Percentiles rank a stretch among this genome's conserved stretches.
Evolutionary conservation across 2,797 vertebrate genomes (phyloP).

Genomic region (Halcyon leucocephala): DNA sequence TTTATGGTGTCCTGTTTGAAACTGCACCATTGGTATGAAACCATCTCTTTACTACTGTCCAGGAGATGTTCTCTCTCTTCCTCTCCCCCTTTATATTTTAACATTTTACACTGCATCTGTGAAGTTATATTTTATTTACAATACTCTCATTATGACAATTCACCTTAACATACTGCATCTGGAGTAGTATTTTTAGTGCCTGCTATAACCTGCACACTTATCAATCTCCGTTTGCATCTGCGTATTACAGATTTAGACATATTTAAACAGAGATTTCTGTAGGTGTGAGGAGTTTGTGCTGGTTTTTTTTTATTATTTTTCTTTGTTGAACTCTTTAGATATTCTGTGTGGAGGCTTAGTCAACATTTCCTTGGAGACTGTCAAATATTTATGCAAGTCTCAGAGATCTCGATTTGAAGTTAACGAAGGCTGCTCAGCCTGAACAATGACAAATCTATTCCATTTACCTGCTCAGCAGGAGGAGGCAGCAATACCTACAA

Average conservation of each 20-base stretch:
- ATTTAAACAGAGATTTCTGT: constrained; percentile 27
- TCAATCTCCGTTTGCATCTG: background rate
- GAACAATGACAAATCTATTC: constrained; percentile 69
- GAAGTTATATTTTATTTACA: background rate
- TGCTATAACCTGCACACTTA: background rate
- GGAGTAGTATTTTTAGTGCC: background rate
- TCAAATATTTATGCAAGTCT: constrained; percentile 72
- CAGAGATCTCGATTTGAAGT: constrained; percentile 71
- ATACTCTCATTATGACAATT: background rate
- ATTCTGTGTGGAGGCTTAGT: constrained; percentile 50
- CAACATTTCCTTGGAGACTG: constrained; percentile 68
- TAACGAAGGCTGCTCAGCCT: constrained; percentile 71
- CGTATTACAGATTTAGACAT: background rate
- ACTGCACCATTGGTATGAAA: background rate
- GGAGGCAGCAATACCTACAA: constrained; percentile 28
- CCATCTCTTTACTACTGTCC: background rate
- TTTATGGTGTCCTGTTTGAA: background rate
- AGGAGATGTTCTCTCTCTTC: background rate
- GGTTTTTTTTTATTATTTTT: background rate
- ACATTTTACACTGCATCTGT: background rate
- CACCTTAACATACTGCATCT: background rate
- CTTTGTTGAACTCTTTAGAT: constrained; percentile 33
- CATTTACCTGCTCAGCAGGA: constrained; percentile 63
- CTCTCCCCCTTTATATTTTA: background rate
- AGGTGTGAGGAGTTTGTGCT: background rate